Conservation (phyloP, 2,797 vertebrate species). For the Borostomias antarcticus region DNA sequence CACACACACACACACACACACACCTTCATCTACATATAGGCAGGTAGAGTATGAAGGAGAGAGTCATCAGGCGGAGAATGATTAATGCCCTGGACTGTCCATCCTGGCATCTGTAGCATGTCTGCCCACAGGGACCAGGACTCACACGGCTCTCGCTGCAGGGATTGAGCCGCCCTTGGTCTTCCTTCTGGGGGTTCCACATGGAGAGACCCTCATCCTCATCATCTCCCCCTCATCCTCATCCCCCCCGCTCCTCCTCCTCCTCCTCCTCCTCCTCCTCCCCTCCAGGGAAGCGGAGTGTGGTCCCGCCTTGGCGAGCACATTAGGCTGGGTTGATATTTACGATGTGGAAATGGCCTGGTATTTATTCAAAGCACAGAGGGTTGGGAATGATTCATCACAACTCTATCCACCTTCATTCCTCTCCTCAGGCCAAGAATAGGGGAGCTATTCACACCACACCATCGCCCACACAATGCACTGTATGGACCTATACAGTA, state of each 20-base stretch:
- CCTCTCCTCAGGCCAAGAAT: too few relatives aligned
- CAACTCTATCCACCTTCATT: slow-evolving; percentile 7
- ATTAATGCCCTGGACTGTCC: slow-evolving; percentile 76
- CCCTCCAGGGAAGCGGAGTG: slow-evolving; percentile 25
- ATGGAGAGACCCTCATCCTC: slow-evolving; percentile 35
- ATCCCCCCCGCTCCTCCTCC: slow-evolving; percentile 31
- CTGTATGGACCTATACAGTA: neutral
- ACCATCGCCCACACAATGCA: neutral
- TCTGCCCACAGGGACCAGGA: slow-evolving; percentile 57
- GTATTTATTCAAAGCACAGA: slow-evolving; percentile 69
- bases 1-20: slow-evolving; percentile 23
- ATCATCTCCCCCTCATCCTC: slow-evolving; percentile 17
- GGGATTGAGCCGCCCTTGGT: slow-evolving; percentile 65
- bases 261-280: slow-evolving; percentile 25
- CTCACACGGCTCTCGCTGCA: slow-evolving; percentile 64
- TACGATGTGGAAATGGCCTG: slow-evolving; percentile 72
- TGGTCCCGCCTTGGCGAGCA: slow-evolving; percentile 56
- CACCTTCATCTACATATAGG: slow-evolving; percentile 25
- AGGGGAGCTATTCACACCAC: too few relatives aligned
- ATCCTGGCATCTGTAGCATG: slow-evolving; percentile 63
- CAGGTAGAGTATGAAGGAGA: slow-evolving; percentile 48
- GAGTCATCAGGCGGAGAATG: slow-evolving; percentile 75
- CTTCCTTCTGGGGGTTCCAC: slow-evolving; percentile 55
- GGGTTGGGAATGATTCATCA: slow-evolving; percentile 54
- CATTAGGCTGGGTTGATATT: slow-evolving; percentile 68